Evolutionary conservation across 1,140 invertebrate genomes (phyloP).

Genomic region (Acromyrmex echinatior): DNA sequence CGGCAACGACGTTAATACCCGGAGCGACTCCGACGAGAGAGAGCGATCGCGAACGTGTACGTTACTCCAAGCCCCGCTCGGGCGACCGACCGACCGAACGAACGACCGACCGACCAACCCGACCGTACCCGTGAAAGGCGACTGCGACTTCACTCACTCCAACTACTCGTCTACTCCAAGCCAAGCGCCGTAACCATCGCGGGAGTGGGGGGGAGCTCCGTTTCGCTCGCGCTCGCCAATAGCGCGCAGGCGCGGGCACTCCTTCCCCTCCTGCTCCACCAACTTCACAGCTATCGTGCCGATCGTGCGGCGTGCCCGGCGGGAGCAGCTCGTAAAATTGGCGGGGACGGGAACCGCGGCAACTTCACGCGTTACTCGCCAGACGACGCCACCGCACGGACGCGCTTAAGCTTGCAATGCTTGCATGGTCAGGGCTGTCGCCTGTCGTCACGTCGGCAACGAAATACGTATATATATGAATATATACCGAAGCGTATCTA

Average conservation of each 20-base stretch:
- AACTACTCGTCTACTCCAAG: constrained; percentile 30
- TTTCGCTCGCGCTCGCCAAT: constrained; percentile 47
- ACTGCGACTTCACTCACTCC: constrained; percentile 59
- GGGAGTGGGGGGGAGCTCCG: constrained; percentile 55
- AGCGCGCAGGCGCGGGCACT: constrained; percentile 40
- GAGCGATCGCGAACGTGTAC: constrained; percentile 1
- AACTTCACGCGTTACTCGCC: constrained; percentile 27
- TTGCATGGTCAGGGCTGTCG: background rate
- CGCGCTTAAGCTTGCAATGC: no score
- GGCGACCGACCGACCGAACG: constrained; percentile 23
- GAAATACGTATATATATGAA: no score
- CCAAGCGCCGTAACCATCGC: constrained; percentile 46
- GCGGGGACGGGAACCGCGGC: constrained; percentile 13
- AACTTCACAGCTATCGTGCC: background rate
- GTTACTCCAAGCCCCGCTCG: constrained; percentile 8
- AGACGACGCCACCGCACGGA: constrained; percentile 56
- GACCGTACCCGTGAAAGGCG: constrained; percentile 78
- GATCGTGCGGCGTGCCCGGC: background rate
- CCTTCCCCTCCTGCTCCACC: constrained; percentile 11
- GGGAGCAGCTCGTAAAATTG: constrained; percentile 52
- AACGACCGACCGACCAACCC: constrained; percentile 47
- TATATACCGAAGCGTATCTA: background rate
- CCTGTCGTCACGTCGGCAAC: background rate
- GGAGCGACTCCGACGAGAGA: background rate
- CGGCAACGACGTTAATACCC: background rate